Evolutionary conservation across 2,113 vertebrate species (phyloP).

Genomic region (Aphelocoma coerulescens): DNA sequence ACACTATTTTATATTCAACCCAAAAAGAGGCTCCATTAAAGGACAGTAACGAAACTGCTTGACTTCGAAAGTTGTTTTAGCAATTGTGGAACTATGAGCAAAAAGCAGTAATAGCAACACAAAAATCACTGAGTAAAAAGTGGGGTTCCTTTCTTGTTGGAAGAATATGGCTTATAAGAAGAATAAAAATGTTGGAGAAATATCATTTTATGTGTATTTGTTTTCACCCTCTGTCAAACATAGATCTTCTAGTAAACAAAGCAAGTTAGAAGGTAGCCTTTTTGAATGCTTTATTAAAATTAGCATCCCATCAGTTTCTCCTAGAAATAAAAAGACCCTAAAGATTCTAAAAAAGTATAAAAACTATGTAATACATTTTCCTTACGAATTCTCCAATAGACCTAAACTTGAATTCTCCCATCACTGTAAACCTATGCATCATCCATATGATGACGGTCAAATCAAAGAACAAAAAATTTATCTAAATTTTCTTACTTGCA

Average conservation of each 20-base stretch:
- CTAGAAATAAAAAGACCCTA: not conserved
- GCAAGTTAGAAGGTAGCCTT: not conserved
- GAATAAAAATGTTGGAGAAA: not conserved
- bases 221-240: not conserved
- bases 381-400: not conserved
- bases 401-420: not conserved
- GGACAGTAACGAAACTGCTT: not conserved
- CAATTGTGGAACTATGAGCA: not conserved
- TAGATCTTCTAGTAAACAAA: not conserved
- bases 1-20: not conserved
- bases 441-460: not conserved
- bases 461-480: not conserved
- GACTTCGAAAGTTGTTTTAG: not conserved
- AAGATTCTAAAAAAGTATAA: not conserved
- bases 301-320: not conserved
- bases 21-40: not conserved
- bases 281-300: not conserved
- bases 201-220: not conserved
- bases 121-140: not conserved
- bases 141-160: not conserved
- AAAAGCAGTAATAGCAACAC: not conserved
- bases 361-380: not conserved
- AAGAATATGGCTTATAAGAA: not conserved
- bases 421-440: rapidly evolving
- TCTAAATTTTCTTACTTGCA: not conserved